Base-by-base conservation (phyloP, 2,113 vertebrate genomes). In the Cavia porcellus region DNA sequence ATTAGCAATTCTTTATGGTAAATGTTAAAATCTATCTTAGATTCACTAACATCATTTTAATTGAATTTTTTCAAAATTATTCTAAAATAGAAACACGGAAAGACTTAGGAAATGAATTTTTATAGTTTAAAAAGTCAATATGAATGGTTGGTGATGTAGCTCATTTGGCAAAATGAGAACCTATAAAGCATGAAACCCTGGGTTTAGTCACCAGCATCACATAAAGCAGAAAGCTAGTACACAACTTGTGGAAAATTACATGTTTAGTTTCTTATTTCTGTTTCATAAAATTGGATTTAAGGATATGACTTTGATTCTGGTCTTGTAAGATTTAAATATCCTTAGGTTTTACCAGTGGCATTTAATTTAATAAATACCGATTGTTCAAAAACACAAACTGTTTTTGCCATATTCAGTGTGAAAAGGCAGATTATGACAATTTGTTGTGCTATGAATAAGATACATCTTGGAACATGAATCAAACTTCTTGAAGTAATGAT, bases 51-150 rank as follows among this genome's bases (percentile, higher is more conserved):
- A 75, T 50, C 30, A 42, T 52, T 91, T 86, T 52, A 35, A 25
- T 50, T 66, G 55, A 80, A 2, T 81, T 92, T 94, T 47, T 72
- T 91, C 77, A 91, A 75, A 61, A 89, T 42, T 72, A 10, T 84
- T 86, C 38, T 47, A 55, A 85, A 38, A 20, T 50, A 88, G 30
- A 25, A 52, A 52, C 6, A 42, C 6, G 30, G n/a, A 2, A 86
- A 12, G 86, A 86, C n/a, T 57, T 62, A 47, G 57, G 94, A 77
- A 59, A 4, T 50, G 12, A 2, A 38, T 24, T 62, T 92, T 89
- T 85, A 59, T 3, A 82, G 82, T 75, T 86, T 64, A 93, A 88
- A 62, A 88, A 62, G 1, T 83, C 7, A 59, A 9, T 42, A 30
- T 25, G 4, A 86, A 61, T 89, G 3, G 9, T 13, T 45, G 24